Percentiles rank a stretch among this genome's conserved stretches.
Conservation (phyloP, 2,113 vertebrate species). For the Bombycilla garrulus region DNA sequence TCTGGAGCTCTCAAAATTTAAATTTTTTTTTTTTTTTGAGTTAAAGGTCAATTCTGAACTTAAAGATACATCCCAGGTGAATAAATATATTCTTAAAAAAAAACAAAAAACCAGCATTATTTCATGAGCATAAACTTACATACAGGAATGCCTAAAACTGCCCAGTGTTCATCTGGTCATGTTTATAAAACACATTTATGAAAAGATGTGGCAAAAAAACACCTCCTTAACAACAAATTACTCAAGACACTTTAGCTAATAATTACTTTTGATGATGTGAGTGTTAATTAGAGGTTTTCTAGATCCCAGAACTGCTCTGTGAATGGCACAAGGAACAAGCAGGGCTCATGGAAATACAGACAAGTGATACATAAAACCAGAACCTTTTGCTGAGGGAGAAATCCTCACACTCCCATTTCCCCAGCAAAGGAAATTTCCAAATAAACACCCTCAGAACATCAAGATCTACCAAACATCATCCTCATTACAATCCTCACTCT, state of each 20-base stretch:
- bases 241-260: not conserved
- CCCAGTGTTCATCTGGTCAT: not conserved
- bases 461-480: not conserved
- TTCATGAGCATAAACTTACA: fast-evolving
- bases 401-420: fast-evolving
- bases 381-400: not conserved
- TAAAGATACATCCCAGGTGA: not conserved
- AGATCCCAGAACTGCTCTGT: not conserved
- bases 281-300: not conserved
- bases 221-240: not conserved
- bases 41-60: not conserved
- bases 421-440: not conserved
- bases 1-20: fast-evolving
- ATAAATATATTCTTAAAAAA: not conserved
- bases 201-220: fast-evolving
- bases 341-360: not conserved
- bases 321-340: not conserved
- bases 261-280: not conserved
- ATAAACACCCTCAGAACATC: not conserved
- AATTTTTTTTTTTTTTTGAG: not conserved
- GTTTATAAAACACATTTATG: not conserved
- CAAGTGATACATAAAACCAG: fast-evolving
- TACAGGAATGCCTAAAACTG: not conserved
- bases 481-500: not conserved
- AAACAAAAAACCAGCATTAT: not conserved